These are phyloP conservation scores for Phaethon lepturus DNA, from an alignment of 2,113 vertebrate species.

Conservation along the genomic window DNA sequence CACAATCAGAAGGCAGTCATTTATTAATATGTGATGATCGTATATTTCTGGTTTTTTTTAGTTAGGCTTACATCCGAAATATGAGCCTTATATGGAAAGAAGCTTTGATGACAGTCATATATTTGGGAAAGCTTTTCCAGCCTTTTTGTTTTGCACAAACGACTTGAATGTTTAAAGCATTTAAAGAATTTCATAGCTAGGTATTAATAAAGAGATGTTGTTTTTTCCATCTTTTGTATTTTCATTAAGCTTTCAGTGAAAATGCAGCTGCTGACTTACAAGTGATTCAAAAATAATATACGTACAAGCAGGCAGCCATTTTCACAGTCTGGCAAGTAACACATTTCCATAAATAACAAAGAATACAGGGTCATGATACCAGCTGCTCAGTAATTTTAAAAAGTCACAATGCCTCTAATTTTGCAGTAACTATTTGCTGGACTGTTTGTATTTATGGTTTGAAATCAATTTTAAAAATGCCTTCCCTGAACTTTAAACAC, in stretches of 20 bases:
- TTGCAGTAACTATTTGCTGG: background rate
- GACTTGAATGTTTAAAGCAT: background rate
- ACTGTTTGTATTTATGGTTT: background rate
- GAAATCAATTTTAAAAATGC: conserved; percentile 30
- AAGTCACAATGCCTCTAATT: conserved; percentile 13
- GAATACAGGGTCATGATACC: conserved; percentile 3
- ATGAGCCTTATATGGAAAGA: conserved; percentile 34
- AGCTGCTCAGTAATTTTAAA: background rate
- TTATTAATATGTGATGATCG: conserved; percentile 22
- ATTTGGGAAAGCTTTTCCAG: conserved; percentile 39
- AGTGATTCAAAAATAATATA: background rate
- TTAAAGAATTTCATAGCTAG: background rate
- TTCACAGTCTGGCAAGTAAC: conserved; percentile 22
- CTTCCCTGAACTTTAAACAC: background rate
- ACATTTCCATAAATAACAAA: conserved; percentile 53
- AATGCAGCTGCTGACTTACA: background rate
- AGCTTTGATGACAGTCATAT: conserved; percentile 37
- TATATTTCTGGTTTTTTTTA: conserved; percentile 31
- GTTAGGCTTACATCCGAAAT: conserved; percentile 25
- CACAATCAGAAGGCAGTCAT: conserved; percentile 1
- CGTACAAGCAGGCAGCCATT: background rate
- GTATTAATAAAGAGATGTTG: background rate
- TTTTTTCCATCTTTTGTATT: background rate
- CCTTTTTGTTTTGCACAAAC: background rate
- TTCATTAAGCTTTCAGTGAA: background rate